Evolutionary conservation across 2,888 invertebrate genomes (phyloP), one percentile per base, ranked within the genome.

Genomic region (Corythucha ciliata): DNA sequence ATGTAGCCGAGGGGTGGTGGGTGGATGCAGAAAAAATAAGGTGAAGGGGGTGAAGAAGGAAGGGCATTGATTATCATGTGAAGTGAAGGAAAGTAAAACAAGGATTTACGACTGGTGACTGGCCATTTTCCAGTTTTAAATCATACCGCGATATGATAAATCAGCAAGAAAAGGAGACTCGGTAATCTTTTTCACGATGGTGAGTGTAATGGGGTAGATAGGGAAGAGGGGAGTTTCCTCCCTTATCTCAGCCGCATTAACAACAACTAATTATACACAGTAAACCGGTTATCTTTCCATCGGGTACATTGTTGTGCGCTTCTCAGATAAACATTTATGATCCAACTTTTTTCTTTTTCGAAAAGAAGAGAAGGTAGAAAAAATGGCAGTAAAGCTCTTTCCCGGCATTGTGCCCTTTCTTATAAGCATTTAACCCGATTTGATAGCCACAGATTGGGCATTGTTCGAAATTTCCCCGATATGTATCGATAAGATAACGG

Each of bases 221-320:
- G n/a, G n/a, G n/a, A n/a, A n/a, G n/a, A n/a, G n/a, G n/a, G n/a
- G n/a, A n/a, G n/a, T n/a, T n/a, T n/a, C 8, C 12, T 12, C 29
- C 29, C 21, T 39, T 48, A 48, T 48, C 48, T 48, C 22, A 25
- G 12, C 27, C 37, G 40, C 48, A 48, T 48, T 48, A 48, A 48
- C 48, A 12, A 32, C 26, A 27, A 27, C 39, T 58, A 58, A 58
- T 58, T 58, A 58, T 58, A 54, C 42, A 54, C 55, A 46, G 50
- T 58, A 56, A 58, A 58, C 16, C 46, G 32, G 40, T 48, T 58
- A 58, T 58, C 58, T 47, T 53, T 40, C 40, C 56, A 57, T 57
- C 57, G 51, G 27, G 33, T 45, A 53, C 57, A 57, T 57, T 57
- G 57, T 56, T 57, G 49, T 29, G 21, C 8, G 48, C 37, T 48